Evolutionary conservation across 2,797 vertebrate species (phyloP).

Genomic region (Melanotaenia boesemani): DNA sequence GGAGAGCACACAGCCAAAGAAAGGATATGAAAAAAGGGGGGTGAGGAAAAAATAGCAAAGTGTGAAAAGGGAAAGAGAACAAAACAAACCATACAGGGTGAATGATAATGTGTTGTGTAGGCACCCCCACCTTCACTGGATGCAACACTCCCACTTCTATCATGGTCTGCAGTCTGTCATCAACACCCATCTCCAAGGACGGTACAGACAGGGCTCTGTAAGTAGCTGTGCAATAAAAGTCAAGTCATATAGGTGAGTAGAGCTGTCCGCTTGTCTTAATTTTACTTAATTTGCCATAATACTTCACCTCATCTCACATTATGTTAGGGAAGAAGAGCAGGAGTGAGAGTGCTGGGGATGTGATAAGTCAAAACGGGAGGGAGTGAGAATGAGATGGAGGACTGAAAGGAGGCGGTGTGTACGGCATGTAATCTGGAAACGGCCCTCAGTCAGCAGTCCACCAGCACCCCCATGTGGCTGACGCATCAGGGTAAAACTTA

Average conservation of each 20-base stretch:
- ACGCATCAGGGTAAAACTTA: conserved; percentile 11
- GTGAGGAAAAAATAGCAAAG: conserved; percentile 53
- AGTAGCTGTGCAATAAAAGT: conserved; percentile 79
- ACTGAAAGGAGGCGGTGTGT: conserved; percentile 57
- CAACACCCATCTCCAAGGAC: conserved; percentile 75
- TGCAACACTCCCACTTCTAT: conserved; percentile 79
- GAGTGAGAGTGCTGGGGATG: conserved; percentile 54
- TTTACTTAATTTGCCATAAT: conserved; percentile 86
- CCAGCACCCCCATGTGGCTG: conserved; percentile 84
- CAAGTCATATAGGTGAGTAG: conserved; percentile 83
- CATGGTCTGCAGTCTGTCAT: conserved; percentile 78
- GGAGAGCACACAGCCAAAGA: conserved; percentile 45
- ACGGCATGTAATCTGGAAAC: conserved; percentile 43
- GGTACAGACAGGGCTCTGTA: conserved; percentile 72
- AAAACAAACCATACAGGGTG: conserved; percentile 67
- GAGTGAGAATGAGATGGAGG: conserved; percentile 55
- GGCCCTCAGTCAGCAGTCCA: conserved; percentile 66
- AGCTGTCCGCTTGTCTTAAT: conserved; percentile 84
- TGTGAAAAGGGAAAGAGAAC: conserved; percentile 68
- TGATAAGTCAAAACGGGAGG: conserved; percentile 67
- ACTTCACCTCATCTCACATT: conserved; percentile 81
- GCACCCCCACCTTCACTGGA: conserved; percentile 76
- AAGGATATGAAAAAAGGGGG: conserved; percentile 37
- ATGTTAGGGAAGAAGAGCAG: conserved; percentile 65
- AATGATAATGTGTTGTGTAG: conserved; percentile 72